Evolutionary conservation across 2,113 vertebrate genomes (phyloP), one percentile per base, ranked within the genome.

Genomic region (Takifugu flavidus): DNA sequence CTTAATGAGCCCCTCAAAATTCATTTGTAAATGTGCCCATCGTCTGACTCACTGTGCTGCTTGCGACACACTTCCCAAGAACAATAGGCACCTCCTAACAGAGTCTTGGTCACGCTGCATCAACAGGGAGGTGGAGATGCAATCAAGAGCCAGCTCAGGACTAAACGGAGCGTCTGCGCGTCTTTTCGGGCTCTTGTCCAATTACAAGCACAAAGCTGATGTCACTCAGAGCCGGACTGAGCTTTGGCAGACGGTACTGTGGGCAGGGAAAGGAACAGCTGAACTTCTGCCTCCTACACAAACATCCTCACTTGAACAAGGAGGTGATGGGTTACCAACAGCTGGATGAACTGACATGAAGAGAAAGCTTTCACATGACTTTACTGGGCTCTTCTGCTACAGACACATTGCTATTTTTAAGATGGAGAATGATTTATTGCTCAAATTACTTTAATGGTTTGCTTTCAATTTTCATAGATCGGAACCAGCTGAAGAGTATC

Each of bases 101-200:
- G 54, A 39, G 49, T 67, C 64, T 13, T 45, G 66, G 47, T 27
- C 62, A 25, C 73, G 71, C 53, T 80, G 68, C 66, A 53, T 65
- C 58, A 55, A 7, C 1, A 62, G 59, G 56, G 65, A 87, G 70
- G 78, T 87, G 74, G 67, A 61, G 82, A 64, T 28, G 43, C 56
- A 51, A 62, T 79, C 72, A 78, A 76, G 70, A 65, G 65, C 45
- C 10, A 44, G 52, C 11, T 42, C 49, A n/a, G 10, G 56, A 62
- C 34, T 57, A 52, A 53, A 46, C 29, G 39, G 39, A 77, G 25
- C 49, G 25, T 49, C 53, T 25, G 25, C 28, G 7, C 45, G 62
- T 72, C 68, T 77, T 69, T 26, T 56, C 34, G 13, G 13, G 56
- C 56, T 65, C 65, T 79, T 82, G 78, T 84, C 80, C 79, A 27